These are phyloP conservation scores for Geotrupes spiniger DNA, from an alignment of 2,888 invertebrate genomes.

Conservation along the genomic window DNA sequence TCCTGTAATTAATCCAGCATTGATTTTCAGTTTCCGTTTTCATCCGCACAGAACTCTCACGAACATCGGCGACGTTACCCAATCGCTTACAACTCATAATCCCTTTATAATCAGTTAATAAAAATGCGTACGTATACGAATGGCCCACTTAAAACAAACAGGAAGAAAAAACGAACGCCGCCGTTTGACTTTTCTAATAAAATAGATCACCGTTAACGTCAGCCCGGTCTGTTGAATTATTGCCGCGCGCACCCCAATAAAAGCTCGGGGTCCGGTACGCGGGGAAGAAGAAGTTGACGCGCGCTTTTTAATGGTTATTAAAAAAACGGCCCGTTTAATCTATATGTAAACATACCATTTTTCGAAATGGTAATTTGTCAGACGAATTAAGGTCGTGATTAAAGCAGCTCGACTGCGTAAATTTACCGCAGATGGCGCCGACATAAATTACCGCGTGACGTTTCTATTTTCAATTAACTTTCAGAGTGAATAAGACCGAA, in stretches of 20 bases:
- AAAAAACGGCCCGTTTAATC: not conserved
- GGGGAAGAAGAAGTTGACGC: not conserved
- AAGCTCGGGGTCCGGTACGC: conserved; percentile 19
- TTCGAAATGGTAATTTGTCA: no score
- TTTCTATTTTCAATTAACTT: no score
- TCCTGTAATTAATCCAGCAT: no score
- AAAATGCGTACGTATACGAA: conserved; percentile 40
- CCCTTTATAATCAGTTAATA: conserved; percentile 39
- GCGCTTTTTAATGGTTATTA: not conserved
- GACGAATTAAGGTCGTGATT: no score
- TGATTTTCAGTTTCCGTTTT: not conserved
- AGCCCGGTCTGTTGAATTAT: conserved; percentile 36
- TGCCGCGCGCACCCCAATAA: conserved; percentile 24
- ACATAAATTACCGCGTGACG: no score
- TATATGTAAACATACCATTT: conserved; percentile 7
- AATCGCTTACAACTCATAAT: conserved; percentile 19
- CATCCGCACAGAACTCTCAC: not conserved
- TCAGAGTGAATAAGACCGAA: no score
- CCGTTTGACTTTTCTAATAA: conserved; percentile 38
- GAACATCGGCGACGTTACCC: conserved; percentile 1
- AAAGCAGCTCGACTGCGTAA: no score
- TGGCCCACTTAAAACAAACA: conserved; percentile 37
- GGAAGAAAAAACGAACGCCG: conserved; percentile 43
- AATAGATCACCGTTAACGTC: conserved; percentile 36
- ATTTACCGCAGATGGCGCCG: no score